Percentiles rank a stretch among this genome's conserved stretches.
phyloP scores from a whole-genome alignment of 1,140 invertebrate species.

The Idris sp. region DNA sequence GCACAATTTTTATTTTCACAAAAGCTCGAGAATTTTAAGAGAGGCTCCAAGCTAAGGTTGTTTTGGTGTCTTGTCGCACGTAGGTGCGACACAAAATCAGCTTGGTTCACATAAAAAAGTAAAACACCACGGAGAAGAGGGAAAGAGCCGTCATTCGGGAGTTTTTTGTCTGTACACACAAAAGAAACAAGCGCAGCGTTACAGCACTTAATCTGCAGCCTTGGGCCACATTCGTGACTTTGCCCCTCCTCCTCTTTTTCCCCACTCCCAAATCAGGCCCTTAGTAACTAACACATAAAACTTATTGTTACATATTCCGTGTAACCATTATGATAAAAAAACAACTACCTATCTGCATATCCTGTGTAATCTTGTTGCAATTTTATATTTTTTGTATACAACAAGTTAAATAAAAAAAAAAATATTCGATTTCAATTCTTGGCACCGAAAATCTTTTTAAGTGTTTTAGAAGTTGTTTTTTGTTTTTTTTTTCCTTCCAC shows the following conservation, averaged over 20 bases:
- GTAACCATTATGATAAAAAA: constrained; percentile 54
- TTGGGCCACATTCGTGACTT: constrained; percentile 66
- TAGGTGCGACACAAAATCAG: constrained; percentile 4
- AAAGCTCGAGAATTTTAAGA: too few relatives aligned
- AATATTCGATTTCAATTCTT: too few relatives aligned
- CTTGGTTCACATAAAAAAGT: constrained; percentile 8
- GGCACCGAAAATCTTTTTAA: too few relatives aligned
- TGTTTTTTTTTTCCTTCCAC: too few relatives aligned
- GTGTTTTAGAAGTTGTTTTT: too few relatives aligned
- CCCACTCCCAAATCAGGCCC: constrained; percentile 6
- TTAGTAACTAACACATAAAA: constrained; percentile 25
- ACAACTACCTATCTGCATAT: constrained; percentile 27
- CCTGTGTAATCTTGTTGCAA: too few relatives aligned
- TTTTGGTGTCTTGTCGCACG: constrained; percentile 5
- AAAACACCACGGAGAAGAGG: not conserved
- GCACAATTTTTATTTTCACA: too few relatives aligned
- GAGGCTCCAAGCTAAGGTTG: constrained; percentile 12
- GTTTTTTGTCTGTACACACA: constrained; percentile 48
- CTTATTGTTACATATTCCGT: constrained; percentile 43
- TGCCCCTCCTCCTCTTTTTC: constrained; percentile 36
- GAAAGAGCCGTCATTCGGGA: constrained; percentile 32
- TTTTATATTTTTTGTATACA: too few relatives aligned
- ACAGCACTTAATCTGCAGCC: constrained; percentile 65
- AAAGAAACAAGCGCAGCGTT: constrained; percentile 58
- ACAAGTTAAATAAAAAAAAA: too few relatives aligned